Base-by-base conservation (phyloP, 2,888 invertebrate genomes). In the Miltochrista miniata region DNA sequence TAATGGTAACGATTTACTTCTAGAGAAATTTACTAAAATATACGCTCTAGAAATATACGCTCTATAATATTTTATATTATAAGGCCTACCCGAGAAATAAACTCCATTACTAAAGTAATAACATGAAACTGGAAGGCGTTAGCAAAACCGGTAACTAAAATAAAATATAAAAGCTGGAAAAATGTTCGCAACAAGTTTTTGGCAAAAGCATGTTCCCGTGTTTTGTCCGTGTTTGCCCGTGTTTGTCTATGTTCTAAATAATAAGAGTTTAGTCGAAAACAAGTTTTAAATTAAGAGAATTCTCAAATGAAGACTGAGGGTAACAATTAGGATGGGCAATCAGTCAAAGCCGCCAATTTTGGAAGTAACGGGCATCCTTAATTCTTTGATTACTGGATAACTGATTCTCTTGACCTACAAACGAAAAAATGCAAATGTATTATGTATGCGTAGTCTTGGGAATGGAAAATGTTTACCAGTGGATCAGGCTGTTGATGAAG, bases 161-260 rank as follows among this genome's bases (percentile, higher is more conserved):
- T 61, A 61, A 63, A 54, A 62, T 61, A 74, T 72, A 61, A 72
- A 7, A 74, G 69, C 64, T 68, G 69, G 52, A 64, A 66, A 74
- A 69, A 59, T 72, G 64, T 67, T 64, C 48, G 47, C 56, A 60
- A 68, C 67, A 58, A 53, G 69, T 69, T 75, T 56, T 58, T 56
- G 52, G 29, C 48, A 56, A 48, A 61, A 53, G 36, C 53, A 57
- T 61, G 46, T 50, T 54, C 45, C 35, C 54, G 38, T 49, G 18
- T 24, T 24, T 24, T 24, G n/a, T n/a, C n/a, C n/a, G n/a, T 41
- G 8, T 51, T 35, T 45, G 46, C 43, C 18, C n/a, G n/a, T n/a
- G n/a, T n/a, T n/a, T n/a, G 38, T 54, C 31, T 59, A 58, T 56
- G 61, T 61, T 59, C 54, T 61, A 66, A 52, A 57, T 63, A 51